Evolutionary conservation across 2,888 invertebrate species (phyloP).

Genomic region (Folsomia manolachei): DNA sequence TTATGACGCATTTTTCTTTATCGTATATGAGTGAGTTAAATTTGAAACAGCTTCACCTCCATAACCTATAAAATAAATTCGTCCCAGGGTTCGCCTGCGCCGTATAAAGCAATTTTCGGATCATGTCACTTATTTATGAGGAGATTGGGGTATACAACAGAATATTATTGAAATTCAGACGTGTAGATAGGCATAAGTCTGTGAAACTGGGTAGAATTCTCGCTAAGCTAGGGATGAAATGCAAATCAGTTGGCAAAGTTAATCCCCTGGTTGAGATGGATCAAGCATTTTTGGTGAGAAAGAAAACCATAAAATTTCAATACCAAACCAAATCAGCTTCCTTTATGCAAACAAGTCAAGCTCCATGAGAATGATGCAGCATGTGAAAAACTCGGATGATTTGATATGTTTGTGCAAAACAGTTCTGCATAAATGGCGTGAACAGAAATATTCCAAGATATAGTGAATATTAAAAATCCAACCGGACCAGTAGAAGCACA

Average conservation of each 20-base stretch:
- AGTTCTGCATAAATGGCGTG: too few species aligned
- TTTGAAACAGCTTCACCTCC: not conserved
- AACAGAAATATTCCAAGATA: too few species aligned
- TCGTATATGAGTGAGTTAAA: not conserved
- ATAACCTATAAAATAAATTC: not conserved
- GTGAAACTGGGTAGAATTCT: too few species aligned
- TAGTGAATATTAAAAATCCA: not conserved
- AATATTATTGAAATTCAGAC: not conserved
- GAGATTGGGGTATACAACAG: too few species aligned
- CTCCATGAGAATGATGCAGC: too few species aligned
- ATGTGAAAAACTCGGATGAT: too few species aligned
- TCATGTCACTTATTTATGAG: not conserved
- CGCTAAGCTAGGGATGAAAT: not conserved
- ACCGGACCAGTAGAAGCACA: not conserved
- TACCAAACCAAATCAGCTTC: not conserved
- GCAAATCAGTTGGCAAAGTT: not conserved
- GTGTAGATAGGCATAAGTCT: not conserved
- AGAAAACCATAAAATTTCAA: not conserved
- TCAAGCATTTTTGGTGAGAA: not conserved
- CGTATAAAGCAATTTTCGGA: not conserved
- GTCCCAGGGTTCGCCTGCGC: not conserved
- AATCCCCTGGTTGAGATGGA: not conserved
- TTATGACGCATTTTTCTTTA: not conserved
- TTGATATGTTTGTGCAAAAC: not conserved
- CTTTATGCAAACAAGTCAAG: too few species aligned